Percentiles rank a stretch among this genome's conserved stretches.
Evolutionary conservation across 2,113 vertebrate species (phyloP).

Genomic region (Theropithecus gelada): DNA sequence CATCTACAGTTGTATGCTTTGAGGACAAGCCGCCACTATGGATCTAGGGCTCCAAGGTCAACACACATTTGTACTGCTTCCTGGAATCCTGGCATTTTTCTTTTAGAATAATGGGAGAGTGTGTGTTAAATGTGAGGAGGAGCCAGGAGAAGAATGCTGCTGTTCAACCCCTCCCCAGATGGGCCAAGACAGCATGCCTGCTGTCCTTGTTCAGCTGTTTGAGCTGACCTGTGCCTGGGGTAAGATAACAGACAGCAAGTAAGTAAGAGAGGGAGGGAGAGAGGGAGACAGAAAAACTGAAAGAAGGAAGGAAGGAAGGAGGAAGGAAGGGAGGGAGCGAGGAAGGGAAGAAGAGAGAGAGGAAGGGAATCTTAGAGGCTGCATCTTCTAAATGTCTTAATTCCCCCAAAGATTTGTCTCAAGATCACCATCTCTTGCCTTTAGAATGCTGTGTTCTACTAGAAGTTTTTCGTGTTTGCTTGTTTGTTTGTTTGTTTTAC

Average conservation of each 20-base stretch:
- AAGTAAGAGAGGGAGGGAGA: background rate
- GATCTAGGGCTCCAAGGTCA: conserved; percentile 77
- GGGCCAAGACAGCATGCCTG: background rate
- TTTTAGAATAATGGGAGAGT: conserved; percentile 82
- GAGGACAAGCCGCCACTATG: conserved; percentile 68
- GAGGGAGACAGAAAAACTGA: background rate
- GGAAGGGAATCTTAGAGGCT: background rate
- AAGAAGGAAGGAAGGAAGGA: background rate
- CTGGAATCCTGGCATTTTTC: conserved; percentile 84
- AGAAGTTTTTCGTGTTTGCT: background rate
- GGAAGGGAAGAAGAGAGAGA: background rate
- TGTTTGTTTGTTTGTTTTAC: background rate
- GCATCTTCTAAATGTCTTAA: background rate
- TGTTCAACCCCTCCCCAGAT: conserved; percentile 69
- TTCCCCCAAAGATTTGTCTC: background rate
- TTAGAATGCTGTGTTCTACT: background rate
- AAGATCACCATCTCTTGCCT: background rate
- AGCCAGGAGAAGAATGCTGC: conserved; percentile 61
- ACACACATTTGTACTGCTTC: conserved; percentile 82
- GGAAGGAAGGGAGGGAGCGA: background rate
- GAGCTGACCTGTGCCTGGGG: background rate
- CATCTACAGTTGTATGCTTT: background rate
- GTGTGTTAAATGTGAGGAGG: conserved; percentile 62
- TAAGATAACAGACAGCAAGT: background rate
- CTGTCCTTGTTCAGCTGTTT: conserved; percentile 2